Percentiles rank a stretch among this genome's conserved stretches.
Evolutionary conservation across 2,113 vertebrate species (phyloP).

Genomic region (Hippocampus mohnikei): DNA sequence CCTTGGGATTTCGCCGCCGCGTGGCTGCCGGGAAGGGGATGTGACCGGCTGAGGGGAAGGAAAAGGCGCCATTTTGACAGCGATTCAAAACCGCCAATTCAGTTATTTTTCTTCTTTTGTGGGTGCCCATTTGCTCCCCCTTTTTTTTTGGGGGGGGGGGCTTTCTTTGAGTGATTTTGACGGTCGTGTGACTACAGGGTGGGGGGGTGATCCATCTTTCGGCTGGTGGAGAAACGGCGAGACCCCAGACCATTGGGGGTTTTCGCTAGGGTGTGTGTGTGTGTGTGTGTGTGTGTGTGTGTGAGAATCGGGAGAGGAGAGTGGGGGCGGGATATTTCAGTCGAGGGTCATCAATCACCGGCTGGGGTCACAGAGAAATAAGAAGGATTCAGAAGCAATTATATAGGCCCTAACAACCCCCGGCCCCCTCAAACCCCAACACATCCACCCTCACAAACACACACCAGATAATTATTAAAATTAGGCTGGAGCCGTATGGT

Average conservation of each 20-base stretch:
- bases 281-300: slow-evolving; percentile 11
- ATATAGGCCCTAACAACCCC: slow-evolving; percentile 51
- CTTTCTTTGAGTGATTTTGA: slow-evolving; percentile 47
- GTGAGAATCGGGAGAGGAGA: slow-evolving; percentile 2
- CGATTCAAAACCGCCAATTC: slow-evolving; percentile 44
- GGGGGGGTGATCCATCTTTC: slow-evolving; percentile 58
- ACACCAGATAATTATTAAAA: slow-evolving; percentile 1
- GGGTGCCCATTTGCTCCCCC: slow-evolving; percentile 10
- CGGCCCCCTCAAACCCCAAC: slow-evolving; percentile 20
- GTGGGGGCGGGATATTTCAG: slow-evolving; percentile 63
- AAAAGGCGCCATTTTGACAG: slow-evolving; percentile 65
- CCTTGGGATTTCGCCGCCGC: slow-evolving; percentile 53
- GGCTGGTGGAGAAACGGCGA: slow-evolving; percentile 43
- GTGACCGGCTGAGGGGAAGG: slow-evolving; percentile 26
- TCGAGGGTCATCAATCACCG: slow-evolving; percentile 73
- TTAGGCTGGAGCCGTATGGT: not conserved
- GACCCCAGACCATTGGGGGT: slow-evolving; percentile 46
- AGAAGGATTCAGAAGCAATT: slow-evolving; percentile 70
- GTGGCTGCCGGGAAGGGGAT: slow-evolving; percentile 35
- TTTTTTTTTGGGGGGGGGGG: not conserved
- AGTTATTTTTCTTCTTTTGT: slow-evolving; percentile 32
- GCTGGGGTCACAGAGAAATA: slow-evolving; percentile 69
- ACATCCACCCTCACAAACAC: slow-evolving; percentile 11
- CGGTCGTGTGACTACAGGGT: slow-evolving; percentile 35
- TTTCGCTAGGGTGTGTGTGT: slow-evolving; percentile 23